Percentiles rank a stretch among this genome's conserved stretches.
These are phyloP conservation scores for Drosophila fungiperda DNA, from an alignment of 2,888 invertebrate genomes.

Conservation along the genomic window DNA sequence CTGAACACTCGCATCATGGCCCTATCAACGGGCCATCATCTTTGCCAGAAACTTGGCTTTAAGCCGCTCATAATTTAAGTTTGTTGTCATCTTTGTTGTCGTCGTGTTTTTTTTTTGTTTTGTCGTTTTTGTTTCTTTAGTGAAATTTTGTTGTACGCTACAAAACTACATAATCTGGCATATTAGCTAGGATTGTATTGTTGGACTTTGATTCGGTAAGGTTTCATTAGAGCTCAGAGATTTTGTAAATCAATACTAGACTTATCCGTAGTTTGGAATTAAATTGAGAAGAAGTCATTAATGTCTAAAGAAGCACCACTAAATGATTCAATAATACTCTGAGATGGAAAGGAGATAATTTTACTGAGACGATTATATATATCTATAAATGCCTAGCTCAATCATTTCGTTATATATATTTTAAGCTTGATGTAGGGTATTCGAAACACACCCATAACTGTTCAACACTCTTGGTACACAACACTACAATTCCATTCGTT, in stretches of 20 bases:
- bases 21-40: conserved; percentile 65
- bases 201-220: background rate
- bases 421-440: background rate
- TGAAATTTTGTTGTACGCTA: conserved; percentile 37
- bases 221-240: background rate
- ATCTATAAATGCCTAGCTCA: background rate
- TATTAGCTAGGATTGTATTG: background rate
- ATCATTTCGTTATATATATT: background rate
- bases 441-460: background rate
- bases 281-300: accelerated
- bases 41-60: conserved; percentile 71
- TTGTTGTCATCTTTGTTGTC: conserved; percentile 69
- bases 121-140: conserved; percentile 21
- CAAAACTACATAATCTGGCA: background rate
- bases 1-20: conserved; percentile 20
- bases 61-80: conserved; percentile 72
- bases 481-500: too few species aligned
- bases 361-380: background rate
- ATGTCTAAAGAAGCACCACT: background rate
- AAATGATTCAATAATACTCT: background rate
- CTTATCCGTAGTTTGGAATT: background rate
- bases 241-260: background rate
- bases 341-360: accelerated
- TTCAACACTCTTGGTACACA: background rate
- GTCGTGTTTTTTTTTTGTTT: conserved; percentile 36